Conservation (phyloP, 2,888 invertebrate genomes). For the Euspilapteryx auroguttella region DNA sequence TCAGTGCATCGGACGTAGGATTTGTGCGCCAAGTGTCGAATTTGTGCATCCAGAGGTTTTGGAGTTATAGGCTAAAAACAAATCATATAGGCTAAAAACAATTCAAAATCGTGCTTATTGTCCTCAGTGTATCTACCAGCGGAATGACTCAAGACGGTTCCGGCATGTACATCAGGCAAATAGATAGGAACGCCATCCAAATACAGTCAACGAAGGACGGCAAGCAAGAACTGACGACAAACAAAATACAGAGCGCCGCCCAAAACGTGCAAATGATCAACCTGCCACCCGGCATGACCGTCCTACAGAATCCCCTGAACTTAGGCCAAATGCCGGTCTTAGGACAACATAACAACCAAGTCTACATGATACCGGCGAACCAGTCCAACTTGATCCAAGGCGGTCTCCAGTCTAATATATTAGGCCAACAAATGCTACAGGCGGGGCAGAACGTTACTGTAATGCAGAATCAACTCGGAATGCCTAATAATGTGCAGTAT, state of each 20-base stretch:
- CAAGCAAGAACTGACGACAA: conserved; percentile 29
- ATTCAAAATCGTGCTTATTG: too few relatives aligned
- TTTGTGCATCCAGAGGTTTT: too few relatives aligned
- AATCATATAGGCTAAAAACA: too few relatives aligned
- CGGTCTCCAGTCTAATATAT: conserved; percentile 26
- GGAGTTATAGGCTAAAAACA: too few relatives aligned
- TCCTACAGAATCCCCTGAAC: conserved; percentile 42
- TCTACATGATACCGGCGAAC: conserved; percentile 50
- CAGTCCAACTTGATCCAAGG: conserved; percentile 36
- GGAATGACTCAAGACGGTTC: conserved; percentile 29
- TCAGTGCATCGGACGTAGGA: too few relatives aligned
- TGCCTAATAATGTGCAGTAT: conserved; percentile 42
- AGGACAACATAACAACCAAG: conserved; percentile 44
- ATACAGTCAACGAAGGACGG: conserved; percentile 39
- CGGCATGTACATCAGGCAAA: conserved; percentile 48
- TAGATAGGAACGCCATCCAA: conserved; percentile 44
- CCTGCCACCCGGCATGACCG: conserved; percentile 48
- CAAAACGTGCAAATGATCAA: conserved; percentile 54
- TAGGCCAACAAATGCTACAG: conserved; percentile 38
- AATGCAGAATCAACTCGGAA: conserved; percentile 47
- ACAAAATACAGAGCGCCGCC: conserved; percentile 32
- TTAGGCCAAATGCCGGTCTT: conserved; percentile 40
- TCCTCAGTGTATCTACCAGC: conserved; percentile 35
- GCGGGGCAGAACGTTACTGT: conserved; percentile 47
- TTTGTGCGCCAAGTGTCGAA: too few relatives aligned